Percentiles rank a stretch among this genome's conserved stretches.
phyloP scores from a whole-genome alignment of 2,113 vertebrate species.

The Willisornis vidua region DNA sequence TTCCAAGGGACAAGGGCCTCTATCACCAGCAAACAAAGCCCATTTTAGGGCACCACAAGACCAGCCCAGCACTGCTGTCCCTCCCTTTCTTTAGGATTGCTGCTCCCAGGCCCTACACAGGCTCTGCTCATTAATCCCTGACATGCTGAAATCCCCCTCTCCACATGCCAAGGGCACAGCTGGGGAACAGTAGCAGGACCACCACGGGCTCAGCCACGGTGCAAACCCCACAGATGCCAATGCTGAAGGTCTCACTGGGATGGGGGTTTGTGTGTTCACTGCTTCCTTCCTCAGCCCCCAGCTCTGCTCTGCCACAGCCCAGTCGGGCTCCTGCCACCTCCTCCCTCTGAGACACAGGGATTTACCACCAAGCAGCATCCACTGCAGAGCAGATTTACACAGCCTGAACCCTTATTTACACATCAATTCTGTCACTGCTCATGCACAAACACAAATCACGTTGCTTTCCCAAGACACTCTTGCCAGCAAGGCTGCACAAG shows the following conservation, averaged over 20 bases:
- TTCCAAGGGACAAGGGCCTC: background rate
- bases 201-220: fast-evolving
- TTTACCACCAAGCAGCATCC: background rate
- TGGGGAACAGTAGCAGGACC: fast-evolving
- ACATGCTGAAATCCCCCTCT: background rate
- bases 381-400: background rate
- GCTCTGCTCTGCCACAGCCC: background rate
- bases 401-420: background rate
- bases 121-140: fast-evolving
- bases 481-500: background rate
- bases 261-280: fast-evolving
- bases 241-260: fast-evolving
- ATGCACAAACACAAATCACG: background rate
- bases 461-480: background rate
- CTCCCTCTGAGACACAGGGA: background rate
- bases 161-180: background rate
- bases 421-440: background rate
- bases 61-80: background rate
- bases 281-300: background rate
- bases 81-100: background rate
- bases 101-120: background rate
- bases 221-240: background rate
- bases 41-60: background rate
- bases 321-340: background rate
- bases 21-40: fast-evolving